A percentile compares a stretch with the other conserved stretches of the same genome.
These are phyloP conservation scores for Gryllus bimaculatus DNA, from an alignment of 1,140 invertebrate species.

Conservation along the genomic window DNA sequence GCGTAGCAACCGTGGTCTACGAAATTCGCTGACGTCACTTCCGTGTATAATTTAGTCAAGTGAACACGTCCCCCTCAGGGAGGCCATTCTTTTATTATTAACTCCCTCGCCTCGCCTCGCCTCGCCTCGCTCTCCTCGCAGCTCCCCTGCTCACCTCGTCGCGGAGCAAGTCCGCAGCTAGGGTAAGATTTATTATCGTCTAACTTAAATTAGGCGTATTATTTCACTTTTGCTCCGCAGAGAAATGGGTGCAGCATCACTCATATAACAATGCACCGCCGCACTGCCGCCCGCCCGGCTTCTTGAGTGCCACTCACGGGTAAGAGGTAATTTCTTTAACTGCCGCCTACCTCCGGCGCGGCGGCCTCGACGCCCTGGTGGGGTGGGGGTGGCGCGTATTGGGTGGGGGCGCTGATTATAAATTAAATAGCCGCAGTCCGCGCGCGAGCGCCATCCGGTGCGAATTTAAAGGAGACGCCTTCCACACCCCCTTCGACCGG, in stretches of 20 bases:
- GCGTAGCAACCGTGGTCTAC: not conserved
- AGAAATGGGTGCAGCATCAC: slow-evolving; percentile 10
- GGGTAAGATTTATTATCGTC: slow-evolving; percentile 18
- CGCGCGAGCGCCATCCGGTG: too few species aligned
- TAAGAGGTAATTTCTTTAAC: not conserved
- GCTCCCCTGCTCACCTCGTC: not conserved
- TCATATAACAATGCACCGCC: slow-evolving; percentile 14
- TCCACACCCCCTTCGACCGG: too few species aligned
- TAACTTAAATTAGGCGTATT: slow-evolving; percentile 20
- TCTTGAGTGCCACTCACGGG: not conserved
- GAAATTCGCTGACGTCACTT: slow-evolving; percentile 18
- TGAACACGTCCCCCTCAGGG: slow-evolving; percentile 19
- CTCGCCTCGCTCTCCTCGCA: not conserved
- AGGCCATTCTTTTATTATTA: slow-evolving; percentile 19
- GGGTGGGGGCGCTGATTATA: too few species aligned
- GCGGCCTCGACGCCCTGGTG: too few species aligned
- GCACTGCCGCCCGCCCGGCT: not conserved
- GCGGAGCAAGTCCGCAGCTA: slow-evolving; percentile 13
- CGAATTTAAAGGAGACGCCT: too few species aligned
- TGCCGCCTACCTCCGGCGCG: too few species aligned
- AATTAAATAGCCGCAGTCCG: too few species aligned
- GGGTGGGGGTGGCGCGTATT: too few species aligned
- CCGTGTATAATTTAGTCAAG: slow-evolving; percentile 14
- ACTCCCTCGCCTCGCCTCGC: slow-evolving; percentile 11
- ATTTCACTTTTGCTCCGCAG: slow-evolving; percentile 17